Evolutionary conservation across 30 jellyfish, hydroid and myxozoan genomes (phyloP), one percentile per base, ranked within the genome.

Genomic region (Catostylus mosaicus): DNA sequence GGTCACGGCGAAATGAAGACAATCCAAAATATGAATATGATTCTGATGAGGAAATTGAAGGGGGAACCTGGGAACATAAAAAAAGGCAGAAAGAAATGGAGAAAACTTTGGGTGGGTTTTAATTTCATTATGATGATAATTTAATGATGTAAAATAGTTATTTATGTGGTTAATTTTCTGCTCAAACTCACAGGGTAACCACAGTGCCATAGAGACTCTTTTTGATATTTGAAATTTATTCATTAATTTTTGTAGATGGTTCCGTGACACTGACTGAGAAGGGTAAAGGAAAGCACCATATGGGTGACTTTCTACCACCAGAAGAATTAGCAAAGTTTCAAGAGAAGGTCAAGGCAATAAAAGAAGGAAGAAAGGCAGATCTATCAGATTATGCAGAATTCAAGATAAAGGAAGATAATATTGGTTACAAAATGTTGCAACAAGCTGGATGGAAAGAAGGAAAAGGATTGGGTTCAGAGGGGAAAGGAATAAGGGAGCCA

Each of bases 361-460:
- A 88, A 75, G 97, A 93, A 62, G 98, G 98, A 0, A 71, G 96
- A 40, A 94, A 87, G 19, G 96, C 95, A 36, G 98, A 93, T 66
- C 60, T 93, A 50, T 93, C 98, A 0, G 98, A 93, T 69, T 93
- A 93, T 72, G 82, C 98, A 11, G 95, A 93, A 12, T 72, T 68
- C 74, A 87, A 86, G 54, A 77, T 93, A 18, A 92, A 82, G 70
- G 97, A 88, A 31, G 96, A 78, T 51, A 93, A 93, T 67, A 83
- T 93, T 43, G 98, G 98, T 30, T 93, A 67, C 74, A 77, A 83
- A 48, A 81, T 93, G 96, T 66, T 93, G 69, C 91, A 87, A 54
- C 88, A 93, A 61, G 98, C 98, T 35, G 98, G 98, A 12, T 93
- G 98, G 98, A 64, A 87, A 68, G 98, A 93, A 62, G 98, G 98